These are phyloP conservation scores for Zelostemma sp. DNA, from an alignment of 1,140 invertebrate species.

Conservation along the genomic window DNA sequence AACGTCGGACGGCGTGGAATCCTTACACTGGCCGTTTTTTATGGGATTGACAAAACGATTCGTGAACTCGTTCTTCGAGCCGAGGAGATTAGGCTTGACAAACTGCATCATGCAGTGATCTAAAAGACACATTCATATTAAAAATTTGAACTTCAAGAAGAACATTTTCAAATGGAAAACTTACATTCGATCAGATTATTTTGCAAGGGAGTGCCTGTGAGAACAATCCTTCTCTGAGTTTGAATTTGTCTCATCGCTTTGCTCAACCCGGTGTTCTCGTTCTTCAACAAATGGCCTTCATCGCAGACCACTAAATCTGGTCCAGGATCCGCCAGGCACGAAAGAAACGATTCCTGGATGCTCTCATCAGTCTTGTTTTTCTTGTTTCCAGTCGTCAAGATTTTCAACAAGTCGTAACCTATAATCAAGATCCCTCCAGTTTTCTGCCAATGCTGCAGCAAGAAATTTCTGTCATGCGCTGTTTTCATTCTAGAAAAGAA, in stretches of 20 bases:
- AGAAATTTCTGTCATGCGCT: slow-evolving; percentile 76
- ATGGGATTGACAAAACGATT: slow-evolving; percentile 96
- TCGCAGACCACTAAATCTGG: slow-evolving; percentile 84
- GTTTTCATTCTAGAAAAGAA: slow-evolving; percentile 73
- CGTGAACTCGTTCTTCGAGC: slow-evolving; percentile 91
- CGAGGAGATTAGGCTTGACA: no score
- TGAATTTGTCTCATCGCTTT: slow-evolving; percentile 86
- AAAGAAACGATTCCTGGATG: no score
- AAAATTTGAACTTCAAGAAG: no score
- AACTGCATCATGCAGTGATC: slow-evolving; percentile 97
- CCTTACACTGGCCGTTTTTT: slow-evolving; percentile 92
- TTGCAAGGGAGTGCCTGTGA: slow-evolving; percentile 96
- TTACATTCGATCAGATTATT: slow-evolving; percentile 95
- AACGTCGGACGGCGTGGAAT: slow-evolving; percentile 90
- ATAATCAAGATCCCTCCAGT: slow-evolving; percentile 92
- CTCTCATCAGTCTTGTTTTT: no score
- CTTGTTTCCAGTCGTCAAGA: slow-evolving; percentile 75
- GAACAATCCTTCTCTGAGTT: slow-evolving; percentile 85
- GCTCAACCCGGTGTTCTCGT: slow-evolving; percentile 87
- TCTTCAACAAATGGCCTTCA: slow-evolving; percentile 95
- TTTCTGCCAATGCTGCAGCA: slow-evolving; percentile 84
- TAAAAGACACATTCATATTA: slow-evolving; percentile 60
- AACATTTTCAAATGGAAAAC: no score
- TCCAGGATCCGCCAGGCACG: no score
- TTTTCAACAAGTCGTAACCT: slow-evolving; percentile 96